Conservation (phyloP, 2,797 vertebrate species). For the Mus minutoides region DNA sequence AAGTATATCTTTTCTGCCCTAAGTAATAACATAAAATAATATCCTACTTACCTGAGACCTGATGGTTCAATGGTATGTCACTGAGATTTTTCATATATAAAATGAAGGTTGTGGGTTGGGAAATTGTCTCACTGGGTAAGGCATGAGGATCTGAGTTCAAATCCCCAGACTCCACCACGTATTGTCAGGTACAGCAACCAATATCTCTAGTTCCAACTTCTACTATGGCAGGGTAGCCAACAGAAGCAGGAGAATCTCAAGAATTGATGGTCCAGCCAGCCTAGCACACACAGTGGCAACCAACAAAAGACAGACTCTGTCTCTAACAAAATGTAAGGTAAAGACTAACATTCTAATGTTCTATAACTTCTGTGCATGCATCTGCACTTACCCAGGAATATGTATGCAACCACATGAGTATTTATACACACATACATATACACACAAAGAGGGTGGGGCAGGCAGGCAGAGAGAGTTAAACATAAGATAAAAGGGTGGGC, state of each 20-base stretch:
- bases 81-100: background rate
- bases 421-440: background rate
- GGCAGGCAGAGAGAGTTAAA: background rate
- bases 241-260: background rate
- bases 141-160: background rate
- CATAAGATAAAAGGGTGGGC: background rate
- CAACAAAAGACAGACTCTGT: background rate
- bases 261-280: background rate
- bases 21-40: background rate
- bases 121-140: background rate
- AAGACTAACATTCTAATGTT: background rate
- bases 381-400: background rate
- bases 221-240: background rate
- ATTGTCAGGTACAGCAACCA: background rate
- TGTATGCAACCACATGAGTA: background rate
- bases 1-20: background rate
- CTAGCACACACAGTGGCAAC: background rate
- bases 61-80: background rate
- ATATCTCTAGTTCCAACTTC: background rate
- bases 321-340: background rate
- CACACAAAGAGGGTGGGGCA: background rate
- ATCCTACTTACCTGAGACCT: background rate
- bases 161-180: background rate
- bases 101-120: background rate
- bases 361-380: background rate